Evolutionary conservation across 2,888 invertebrate genomes (phyloP).

Genomic region (Caenorhabditis imperialis): DNA sequence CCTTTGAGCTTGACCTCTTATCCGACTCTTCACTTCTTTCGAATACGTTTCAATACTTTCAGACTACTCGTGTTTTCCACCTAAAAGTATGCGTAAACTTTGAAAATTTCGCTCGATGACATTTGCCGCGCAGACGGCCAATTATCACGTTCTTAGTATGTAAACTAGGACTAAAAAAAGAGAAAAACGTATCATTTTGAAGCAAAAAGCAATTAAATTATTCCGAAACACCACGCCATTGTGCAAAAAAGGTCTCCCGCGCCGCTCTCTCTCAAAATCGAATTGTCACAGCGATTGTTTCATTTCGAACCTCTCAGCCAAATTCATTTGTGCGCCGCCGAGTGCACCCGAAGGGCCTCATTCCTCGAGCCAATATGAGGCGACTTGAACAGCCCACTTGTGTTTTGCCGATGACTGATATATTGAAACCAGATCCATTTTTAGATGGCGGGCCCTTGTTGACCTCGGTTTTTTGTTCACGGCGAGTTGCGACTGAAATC

Average conservation of each 20-base stretch:
- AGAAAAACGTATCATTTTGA: no score
- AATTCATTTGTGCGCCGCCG: conserved; percentile 47
- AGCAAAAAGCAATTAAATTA: no score
- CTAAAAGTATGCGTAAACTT: no score
- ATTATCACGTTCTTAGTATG: no score
- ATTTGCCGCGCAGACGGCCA: no score
- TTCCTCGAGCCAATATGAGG: conserved; percentile 36
- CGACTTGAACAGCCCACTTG: conserved; percentile 44
- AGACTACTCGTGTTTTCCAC: no score
- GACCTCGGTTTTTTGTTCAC: conserved; percentile 22
- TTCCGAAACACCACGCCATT: no score
- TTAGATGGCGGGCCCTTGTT: conserved; percentile 17
- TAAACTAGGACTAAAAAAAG: no score
- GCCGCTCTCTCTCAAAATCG: conserved; percentile 19
- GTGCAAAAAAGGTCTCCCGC: no score
- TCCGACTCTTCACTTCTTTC: not conserved
- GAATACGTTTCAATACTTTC: no score
- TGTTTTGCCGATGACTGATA: conserved; percentile 36
- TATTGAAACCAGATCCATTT: conserved; percentile 54
- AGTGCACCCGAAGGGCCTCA: conserved; percentile 34
- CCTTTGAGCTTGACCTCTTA: conserved; percentile 1
- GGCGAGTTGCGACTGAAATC: not conserved
- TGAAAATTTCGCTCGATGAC: no score
- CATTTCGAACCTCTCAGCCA: conserved; percentile 49
- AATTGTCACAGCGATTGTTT: conserved; percentile 39